Conservation (phyloP, 2,888 invertebrate genomes). For the Idaea aversata region DNA sequence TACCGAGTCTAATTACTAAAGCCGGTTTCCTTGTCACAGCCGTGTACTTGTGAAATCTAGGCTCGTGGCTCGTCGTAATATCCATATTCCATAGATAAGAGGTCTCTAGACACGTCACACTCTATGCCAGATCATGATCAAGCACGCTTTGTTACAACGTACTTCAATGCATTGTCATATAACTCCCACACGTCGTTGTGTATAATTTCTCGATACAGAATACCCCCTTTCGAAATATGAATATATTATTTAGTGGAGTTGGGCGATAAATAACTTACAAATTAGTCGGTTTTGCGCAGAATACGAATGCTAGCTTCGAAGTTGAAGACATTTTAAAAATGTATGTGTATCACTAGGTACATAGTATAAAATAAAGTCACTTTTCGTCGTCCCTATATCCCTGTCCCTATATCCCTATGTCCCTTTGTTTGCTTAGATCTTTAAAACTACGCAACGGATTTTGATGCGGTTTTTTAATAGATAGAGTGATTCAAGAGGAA, state of each 20-base stretch:
- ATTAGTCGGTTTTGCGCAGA: conserved; percentile 62
- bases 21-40: background rate
- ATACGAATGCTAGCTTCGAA: conserved; percentile 17
- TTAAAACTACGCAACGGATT: too few species aligned
- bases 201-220: conserved; percentile 74
- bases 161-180: conserved; percentile 71
- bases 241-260: conserved; percentile 55
- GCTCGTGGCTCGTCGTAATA: background rate
- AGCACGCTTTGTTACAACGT: conserved; percentile 40
- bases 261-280: conserved; percentile 72
- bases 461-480: too few species aligned
- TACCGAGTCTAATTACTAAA: background rate
- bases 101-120: conserved; percentile 2
- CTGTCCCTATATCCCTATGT: too few species aligned
- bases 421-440: too few species aligned
- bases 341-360: too few species aligned
- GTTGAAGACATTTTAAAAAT: background rate
- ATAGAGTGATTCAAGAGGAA: too few species aligned
- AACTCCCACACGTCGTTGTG: conserved; percentile 64
- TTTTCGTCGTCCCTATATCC: too few species aligned
- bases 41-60: background rate
- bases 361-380: too few species aligned
- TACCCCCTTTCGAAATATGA: conserved; percentile 69
- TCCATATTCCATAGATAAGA: conserved; percentile 1
- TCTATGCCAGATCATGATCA: conserved; percentile 23